Evolutionary conservation across 2,113 vertebrate species (phyloP).

Genomic region (Sinocyclocheilus maitianheensis): DNA sequence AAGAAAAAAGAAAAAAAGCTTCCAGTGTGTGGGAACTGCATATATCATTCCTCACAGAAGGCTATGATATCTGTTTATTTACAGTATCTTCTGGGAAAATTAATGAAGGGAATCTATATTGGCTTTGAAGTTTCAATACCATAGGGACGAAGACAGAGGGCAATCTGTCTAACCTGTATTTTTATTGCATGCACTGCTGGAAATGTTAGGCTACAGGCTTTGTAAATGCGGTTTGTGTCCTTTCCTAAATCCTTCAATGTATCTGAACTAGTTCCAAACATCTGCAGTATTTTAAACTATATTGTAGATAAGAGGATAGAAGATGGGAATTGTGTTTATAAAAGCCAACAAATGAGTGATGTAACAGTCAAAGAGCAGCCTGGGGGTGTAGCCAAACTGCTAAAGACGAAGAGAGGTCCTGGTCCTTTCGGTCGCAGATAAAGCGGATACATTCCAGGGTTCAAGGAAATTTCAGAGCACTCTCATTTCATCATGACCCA

Average conservation of each 20-base stretch:
- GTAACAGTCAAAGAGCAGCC: not conserved
- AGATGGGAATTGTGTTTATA: not conserved
- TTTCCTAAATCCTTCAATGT: not conserved
- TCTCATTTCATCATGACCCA: not conserved
- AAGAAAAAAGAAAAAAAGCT: not conserved
- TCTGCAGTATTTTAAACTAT: not conserved
- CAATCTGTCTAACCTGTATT: constrained; percentile 8
- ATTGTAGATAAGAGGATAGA: not conserved
- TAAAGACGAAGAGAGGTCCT: not conserved
- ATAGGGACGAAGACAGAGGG: not conserved
- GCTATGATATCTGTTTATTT: constrained; percentile 8
- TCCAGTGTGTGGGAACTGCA: not conserved
- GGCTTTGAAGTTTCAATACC: not conserved
- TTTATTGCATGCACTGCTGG: not conserved
- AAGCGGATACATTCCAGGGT: not conserved
- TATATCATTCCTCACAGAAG: constrained; percentile 5
- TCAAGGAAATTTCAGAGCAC: not conserved
- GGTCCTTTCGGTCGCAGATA: not conserved
- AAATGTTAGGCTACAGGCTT: not conserved
- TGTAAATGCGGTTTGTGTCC: not conserved
- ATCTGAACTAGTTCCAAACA: not conserved
- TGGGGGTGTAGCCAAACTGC: not conserved
- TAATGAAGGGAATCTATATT: constrained; percentile 10
- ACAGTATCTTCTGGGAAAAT: not conserved
- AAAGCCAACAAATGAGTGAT: constrained; percentile 1